These are phyloP conservation scores for Taxidea taxus DNA, from an alignment of 2,113 vertebrate genomes.

Conservation along the genomic window DNA sequence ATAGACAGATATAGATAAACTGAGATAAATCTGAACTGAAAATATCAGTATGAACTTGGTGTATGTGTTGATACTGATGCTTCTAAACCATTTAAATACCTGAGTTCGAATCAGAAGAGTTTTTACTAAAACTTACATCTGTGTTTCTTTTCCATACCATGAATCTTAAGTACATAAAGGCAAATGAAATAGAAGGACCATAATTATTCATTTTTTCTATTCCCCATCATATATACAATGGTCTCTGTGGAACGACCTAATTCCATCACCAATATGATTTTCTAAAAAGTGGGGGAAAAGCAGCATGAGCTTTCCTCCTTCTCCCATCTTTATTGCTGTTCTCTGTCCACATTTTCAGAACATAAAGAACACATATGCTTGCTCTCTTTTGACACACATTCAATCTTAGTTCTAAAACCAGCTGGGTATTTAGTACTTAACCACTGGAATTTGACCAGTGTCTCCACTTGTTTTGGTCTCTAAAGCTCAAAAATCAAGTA, in stretches of 20 bases:
- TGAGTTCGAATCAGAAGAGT: not conserved
- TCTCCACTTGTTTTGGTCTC: not conserved
- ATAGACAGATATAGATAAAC: not conserved
- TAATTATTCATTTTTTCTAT: not conserved
- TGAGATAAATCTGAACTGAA: slow-evolving; percentile 32
- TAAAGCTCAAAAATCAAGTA: not conserved
- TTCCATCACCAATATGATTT: not conserved
- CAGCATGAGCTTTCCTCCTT: not conserved
- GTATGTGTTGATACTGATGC: not conserved
- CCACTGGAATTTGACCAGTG: not conserved
- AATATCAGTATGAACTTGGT: not conserved
- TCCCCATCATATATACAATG: not conserved
- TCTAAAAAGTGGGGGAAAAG: not conserved
- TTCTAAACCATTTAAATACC: slow-evolving; percentile 36
- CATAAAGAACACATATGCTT: not conserved
- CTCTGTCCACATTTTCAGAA: not conserved
- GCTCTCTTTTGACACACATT: not conserved
- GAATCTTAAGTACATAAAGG: not conserved
- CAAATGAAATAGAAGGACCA: not conserved
- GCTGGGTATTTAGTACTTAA: not conserved
- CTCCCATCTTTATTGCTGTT: not conserved
- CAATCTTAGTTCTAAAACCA: not conserved
- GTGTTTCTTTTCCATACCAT: not conserved
- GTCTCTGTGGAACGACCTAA: not conserved
- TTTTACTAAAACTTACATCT: slow-evolving; percentile 14